Percentiles rank a stretch among this genome's conserved stretches.
Conservation (phyloP, 1,140 invertebrate species). For the Magallana ariakensis region DNA sequence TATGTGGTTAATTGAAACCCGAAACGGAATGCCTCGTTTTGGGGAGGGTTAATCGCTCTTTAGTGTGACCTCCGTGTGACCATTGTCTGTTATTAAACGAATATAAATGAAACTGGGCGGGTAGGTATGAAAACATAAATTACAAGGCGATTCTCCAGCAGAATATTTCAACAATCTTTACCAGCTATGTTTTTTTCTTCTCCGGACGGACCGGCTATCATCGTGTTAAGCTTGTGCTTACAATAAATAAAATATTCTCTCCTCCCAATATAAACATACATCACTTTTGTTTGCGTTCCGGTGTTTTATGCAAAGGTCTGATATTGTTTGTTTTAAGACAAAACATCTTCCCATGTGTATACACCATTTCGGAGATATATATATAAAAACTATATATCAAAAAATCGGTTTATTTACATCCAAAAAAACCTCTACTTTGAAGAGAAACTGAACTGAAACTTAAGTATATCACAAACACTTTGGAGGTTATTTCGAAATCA, state of each 20-base stretch:
- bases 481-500: too few species aligned
- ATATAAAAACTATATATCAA: too few species aligned
- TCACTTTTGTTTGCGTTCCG: neutral
- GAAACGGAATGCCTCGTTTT: neutral
- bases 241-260: neutral
- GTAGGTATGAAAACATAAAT: slow-evolving; percentile 23
- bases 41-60: neutral
- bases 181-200: neutral
- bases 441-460: too few species aligned
- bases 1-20: slow-evolving; percentile 18
- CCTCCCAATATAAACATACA: neutral
- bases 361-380: neutral
- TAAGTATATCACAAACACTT: too few species aligned
- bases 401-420: too few species aligned
- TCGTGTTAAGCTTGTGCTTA: neutral
- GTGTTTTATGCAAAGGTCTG: neutral
- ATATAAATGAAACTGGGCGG: slow-evolving; percentile 26
- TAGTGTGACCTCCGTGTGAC: neutral
- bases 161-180: neutral
- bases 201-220: neutral
- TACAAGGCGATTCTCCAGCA: neutral
- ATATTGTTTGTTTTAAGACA: neutral
- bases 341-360: neutral
- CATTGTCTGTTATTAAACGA: slow-evolving; percentile 11
- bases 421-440: too few species aligned